phyloP scores from a whole-genome alignment of 2,888 invertebrate genomes.

The Drosophila longiperda region DNA sequence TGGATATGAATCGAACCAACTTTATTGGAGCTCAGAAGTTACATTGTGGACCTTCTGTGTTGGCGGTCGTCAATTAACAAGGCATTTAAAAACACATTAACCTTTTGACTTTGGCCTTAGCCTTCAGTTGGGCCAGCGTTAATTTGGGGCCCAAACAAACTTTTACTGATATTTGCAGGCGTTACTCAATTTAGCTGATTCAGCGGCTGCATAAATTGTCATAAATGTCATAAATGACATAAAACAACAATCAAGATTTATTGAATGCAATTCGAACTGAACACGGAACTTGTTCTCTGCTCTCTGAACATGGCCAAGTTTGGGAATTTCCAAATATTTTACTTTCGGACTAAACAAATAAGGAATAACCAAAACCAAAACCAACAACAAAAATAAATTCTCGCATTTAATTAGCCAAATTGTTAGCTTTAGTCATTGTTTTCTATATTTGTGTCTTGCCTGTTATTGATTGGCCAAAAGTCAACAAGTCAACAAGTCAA shows the following conservation, averaged over 20 bases:
- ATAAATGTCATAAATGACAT: slow-evolving; percentile 35
- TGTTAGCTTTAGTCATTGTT: slow-evolving; percentile 43
- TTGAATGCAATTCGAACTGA: slow-evolving; percentile 23
- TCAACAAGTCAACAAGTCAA: slow-evolving; percentile 35
- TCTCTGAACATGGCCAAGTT: slow-evolving; percentile 3
- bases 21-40: not conserved
- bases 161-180: slow-evolving; percentile 20
- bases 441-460: slow-evolving; percentile 29
- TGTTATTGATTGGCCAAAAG: slow-evolving; percentile 10
- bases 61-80: slow-evolving; percentile 66
- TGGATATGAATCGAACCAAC: not conserved
- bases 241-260: slow-evolving; percentile 22
- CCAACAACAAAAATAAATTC: not conserved
- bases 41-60: slow-evolving; percentile 2
- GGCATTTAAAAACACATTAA: slow-evolving; percentile 75
- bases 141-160: slow-evolving; percentile 64
- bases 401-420: slow-evolving; percentile 43
- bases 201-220: slow-evolving; percentile 61
- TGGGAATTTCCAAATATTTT: slow-evolving; percentile 32
- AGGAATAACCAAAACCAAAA: not conserved
- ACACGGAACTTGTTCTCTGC: slow-evolving; percentile 24
- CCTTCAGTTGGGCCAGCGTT: slow-evolving; percentile 51
- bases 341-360: slow-evolving; percentile 13
- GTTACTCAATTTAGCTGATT: slow-evolving; percentile 37
- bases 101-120: slow-evolving; percentile 72